Evolutionary conservation across 2,888 invertebrate species (phyloP).

Genomic region (Microchrysa polita): DNA sequence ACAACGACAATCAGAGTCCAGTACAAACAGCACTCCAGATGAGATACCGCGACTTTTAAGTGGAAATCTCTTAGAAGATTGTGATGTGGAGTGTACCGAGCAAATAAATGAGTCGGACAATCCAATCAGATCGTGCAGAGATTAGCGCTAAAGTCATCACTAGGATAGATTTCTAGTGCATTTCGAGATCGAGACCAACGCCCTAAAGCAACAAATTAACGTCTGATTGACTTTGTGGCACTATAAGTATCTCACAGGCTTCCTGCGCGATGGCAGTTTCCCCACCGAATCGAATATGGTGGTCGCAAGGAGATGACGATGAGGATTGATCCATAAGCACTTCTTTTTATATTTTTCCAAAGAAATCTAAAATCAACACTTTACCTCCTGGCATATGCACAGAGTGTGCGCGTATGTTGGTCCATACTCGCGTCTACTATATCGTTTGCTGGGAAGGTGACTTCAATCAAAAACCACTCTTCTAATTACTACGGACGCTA

Average conservation of each 20-base stretch:
- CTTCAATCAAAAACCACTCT: slow-evolving; percentile 44
- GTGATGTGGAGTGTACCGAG: slow-evolving; percentile 38
- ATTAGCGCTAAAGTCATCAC: slow-evolving; percentile 32
- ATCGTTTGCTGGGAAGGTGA: slow-evolving; percentile 37
- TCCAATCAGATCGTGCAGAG: slow-evolving; percentile 32
- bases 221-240: not conserved
- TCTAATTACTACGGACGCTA: slow-evolving; percentile 42
- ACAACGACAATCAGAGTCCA: slow-evolving; percentile 4
- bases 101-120: slow-evolving; percentile 26
- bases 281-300: no score
- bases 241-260: no score
- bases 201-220: slow-evolving; percentile 31
- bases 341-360: slow-evolving; percentile 20
- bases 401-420: not conserved
- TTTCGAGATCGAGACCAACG: slow-evolving; percentile 34
- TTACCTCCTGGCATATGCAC: not conserved
- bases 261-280: no score
- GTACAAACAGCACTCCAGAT: slow-evolving; percentile 24
- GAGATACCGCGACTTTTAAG: slow-evolving; percentile 30
- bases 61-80: slow-evolving; percentile 19
- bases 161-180: slow-evolving; percentile 42
- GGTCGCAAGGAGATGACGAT: slow-evolving; percentile 1
- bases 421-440: not conserved
- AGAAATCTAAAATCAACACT: slow-evolving; percentile 34
- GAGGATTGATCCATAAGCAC: slow-evolving; percentile 29